Evolutionary conservation across 1,140 invertebrate genomes (phyloP), one percentile per base, ranked within the genome.

Genomic region (Notospermus geniculatus): DNA sequence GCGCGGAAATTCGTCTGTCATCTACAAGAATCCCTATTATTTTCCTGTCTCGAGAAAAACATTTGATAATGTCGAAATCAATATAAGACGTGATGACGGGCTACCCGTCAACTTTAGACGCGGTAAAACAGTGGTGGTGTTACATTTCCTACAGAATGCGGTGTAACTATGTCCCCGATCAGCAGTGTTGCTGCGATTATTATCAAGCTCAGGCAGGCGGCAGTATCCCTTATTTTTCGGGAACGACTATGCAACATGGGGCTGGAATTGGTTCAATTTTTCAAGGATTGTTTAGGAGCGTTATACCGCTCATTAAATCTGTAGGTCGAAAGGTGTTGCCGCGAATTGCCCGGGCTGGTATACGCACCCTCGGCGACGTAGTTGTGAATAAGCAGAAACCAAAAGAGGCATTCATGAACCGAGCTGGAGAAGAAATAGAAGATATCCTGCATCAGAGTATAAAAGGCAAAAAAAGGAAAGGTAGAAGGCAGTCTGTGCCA

Each of bases 91-190:
- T 19, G 46, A 50, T 27, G n/a, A 27, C n/a, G 46, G 46, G 4
- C 4, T 5, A 23, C n/a, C n/a, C 5, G 19, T 27, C 5, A 5
- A 23, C 5, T 50, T 43, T 43, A n/a, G n/a, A 50, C n/a, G 46
- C 19, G 46, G 46, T 27, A 50, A n/a, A 50, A 27, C 25, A 50
- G n/a, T 27, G 19, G 19, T 50, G 4, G 46, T 50, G n/a, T n/a
- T 50, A 5, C 46, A 50, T 50, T 50, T 50, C n/a, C 4, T 19
- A n/a, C 46, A 50, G n/a, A 50, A 50, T 50, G 46, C 4, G 25
- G 25, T 4, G 5, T 5, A 27, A 50, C 9, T 50, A 27, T n/a
- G n/a, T 5, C 5, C n/a, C 25, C 4, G 46, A n/a, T 50, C 5
- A 7, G n/a, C 5, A n/a, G 4, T 19, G 19, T n/a, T 50, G 46